These are phyloP conservation scores for Montipora capricornis DNA, from an alignment of 64 coral and sea anemone species.

Conservation along the genomic window DNA sequence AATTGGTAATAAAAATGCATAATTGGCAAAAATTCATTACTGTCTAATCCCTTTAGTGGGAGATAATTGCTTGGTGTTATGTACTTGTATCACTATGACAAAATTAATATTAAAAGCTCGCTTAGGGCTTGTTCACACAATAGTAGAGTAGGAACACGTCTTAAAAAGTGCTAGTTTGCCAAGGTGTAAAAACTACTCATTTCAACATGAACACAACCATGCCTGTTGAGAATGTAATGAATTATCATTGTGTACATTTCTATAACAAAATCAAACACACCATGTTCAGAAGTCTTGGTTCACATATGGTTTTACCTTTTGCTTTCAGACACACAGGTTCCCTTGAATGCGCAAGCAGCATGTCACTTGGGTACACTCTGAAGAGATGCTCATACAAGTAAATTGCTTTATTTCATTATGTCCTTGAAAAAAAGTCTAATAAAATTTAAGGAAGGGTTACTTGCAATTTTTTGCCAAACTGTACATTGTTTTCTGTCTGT, in stretches of 20 bases:
- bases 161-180: neutral
- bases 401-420: neutral
- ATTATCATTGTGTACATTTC: neutral
- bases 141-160: neutral
- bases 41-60: neutral
- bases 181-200: neutral
- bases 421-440: neutral
- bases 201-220: neutral
- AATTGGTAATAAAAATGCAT: neutral
- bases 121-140: neutral
- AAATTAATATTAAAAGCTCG: neutral
- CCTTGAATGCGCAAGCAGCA: neutral
- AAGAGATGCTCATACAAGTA: slow-evolving; percentile 41
- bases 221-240: neutral
- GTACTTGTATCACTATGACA: neutral
- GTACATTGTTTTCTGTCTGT: neutral
- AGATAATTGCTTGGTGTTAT: neutral
- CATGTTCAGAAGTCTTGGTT: neutral
- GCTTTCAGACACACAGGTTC: neutral
- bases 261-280: neutral
- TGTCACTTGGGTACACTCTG: slow-evolving; percentile 30
- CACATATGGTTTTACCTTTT: neutral
- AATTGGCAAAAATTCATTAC: slow-evolving; percentile 8
- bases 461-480: neutral
- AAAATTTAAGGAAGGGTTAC: neutral